Evolutionary conservation across 1,140 invertebrate species (phyloP).

Genomic region (Platorchestia sp.): DNA sequence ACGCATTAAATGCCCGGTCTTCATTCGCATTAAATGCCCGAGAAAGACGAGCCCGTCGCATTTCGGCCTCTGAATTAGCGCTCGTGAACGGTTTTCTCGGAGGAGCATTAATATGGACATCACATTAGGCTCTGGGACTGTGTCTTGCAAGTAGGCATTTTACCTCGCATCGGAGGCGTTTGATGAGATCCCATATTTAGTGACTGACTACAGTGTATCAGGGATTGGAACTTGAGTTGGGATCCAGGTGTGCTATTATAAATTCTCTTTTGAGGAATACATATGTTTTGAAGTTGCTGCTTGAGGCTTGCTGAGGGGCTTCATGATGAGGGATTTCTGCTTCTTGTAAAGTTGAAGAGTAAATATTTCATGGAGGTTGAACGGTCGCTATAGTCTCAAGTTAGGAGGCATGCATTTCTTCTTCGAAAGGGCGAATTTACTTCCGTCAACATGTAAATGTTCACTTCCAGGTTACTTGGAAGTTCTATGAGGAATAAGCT

Average conservation of each 20-base stretch:
- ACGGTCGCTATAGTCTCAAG: neutral
- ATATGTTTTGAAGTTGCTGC: neutral
- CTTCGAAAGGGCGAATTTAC: neutral
- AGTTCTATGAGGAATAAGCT: no score
- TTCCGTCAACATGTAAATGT: neutral
- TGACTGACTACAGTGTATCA: neutral
- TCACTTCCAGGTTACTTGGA: no score
- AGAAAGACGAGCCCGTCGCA: neutral
- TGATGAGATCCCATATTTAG: neutral
- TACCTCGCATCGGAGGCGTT: neutral
- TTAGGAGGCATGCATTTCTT: neutral
- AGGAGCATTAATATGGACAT: constrained; percentile 22
- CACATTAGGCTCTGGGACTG: neutral
- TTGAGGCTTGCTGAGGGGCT: neutral
- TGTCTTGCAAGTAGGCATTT: neutral
- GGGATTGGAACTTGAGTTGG: neutral
- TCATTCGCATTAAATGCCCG: neutral
- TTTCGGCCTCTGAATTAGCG: neutral
- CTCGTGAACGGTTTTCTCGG: neutral
- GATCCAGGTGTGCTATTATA: neutral
- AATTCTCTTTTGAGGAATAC: neutral
- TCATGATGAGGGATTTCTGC: neutral
- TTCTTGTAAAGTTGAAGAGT: neutral
- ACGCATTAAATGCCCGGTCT: neutral
- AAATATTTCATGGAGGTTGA: neutral